Base-by-base conservation (phyloP, 2,797 vertebrate species). In the Cynopterus sphinx region DNA sequence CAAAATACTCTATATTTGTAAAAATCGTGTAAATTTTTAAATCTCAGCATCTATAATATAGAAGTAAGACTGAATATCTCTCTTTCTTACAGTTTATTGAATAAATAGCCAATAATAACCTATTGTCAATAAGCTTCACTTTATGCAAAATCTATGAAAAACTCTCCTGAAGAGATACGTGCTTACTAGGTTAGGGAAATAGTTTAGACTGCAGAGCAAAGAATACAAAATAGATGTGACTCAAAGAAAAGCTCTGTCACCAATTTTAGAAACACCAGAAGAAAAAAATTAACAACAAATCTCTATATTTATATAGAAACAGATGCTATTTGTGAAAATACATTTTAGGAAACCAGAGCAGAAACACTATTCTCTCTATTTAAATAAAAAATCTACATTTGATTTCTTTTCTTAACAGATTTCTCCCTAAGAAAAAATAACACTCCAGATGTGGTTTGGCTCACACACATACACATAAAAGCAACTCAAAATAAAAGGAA, bases 401-500 rank as follows among this genome's bases (percentile, higher is more conserved):
- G 73, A 70, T 86, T 70, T 92, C 51, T 79, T 92, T 94, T 93
- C 74, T 83, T 86, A 97, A 73, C 22, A 95, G 61, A 96, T 97
- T 97, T 94, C 3, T 55, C 94, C 92, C 73, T 77, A n/a, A 89
- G 79, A 91, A 97, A 97, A 94, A 92, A 73, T 5, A 91, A 9
- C 67, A 91, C 84, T 87, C 91, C 59, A 91, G 84, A 71, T 41
- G 21, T 84, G 67, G 17, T 59, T 88, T 97, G 67, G 63, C 7
- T 91, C 53, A 84, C 17, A 79, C 33, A 85, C 6, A 59, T 33
- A 88, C 43, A 93, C 41, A 92, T 41, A 92, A 96, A 97, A 97
- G 89, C 96, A 59, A 87, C 59, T 93, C 88, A 97, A 89, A 98
- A 75, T 88, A 95, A 95, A 77, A 98, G n/a, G 75, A 96, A 97